Evolutionary conservation across 2,888 invertebrate genomes (phyloP).

Genomic region (Theristus sp.): DNA sequence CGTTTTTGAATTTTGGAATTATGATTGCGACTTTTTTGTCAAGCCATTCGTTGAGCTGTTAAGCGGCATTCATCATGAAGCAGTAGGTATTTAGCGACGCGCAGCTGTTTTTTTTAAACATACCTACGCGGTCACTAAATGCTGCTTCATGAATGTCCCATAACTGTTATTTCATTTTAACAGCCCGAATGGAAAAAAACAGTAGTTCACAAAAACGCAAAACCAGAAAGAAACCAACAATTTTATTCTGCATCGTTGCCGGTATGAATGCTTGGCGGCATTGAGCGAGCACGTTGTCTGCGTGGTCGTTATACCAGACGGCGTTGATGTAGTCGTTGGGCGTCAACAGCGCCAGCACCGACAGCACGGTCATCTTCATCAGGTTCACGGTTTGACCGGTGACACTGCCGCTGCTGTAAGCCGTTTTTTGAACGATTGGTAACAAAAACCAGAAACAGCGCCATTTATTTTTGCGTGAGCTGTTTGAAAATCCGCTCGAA

Average conservation of each 20-base stretch:
- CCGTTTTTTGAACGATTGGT: not conserved
- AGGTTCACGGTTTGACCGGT: slow-evolving; percentile 23
- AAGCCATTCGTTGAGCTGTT: not conserved
- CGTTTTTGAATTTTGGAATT: too few relatives aligned
- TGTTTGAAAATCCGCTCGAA: not conserved
- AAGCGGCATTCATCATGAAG: too few relatives aligned
- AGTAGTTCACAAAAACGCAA: too few relatives aligned
- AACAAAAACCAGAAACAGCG: too few relatives aligned
- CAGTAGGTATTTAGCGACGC: too few relatives aligned
- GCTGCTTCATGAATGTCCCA: too few relatives aligned
- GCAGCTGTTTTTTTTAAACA: too few relatives aligned
- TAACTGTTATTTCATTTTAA: too few relatives aligned
- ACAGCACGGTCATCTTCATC: slow-evolving; percentile 20
- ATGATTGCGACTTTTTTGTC: not conserved
- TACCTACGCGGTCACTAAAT: too few relatives aligned
- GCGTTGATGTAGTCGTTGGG: slow-evolving; percentile 26
- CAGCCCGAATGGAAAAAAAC: too few relatives aligned
- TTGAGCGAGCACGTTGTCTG: slow-evolving; percentile 6
- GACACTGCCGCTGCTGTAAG: slow-evolving; percentile 8
- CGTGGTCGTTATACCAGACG: slow-evolving; percentile 16
- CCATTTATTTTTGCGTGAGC: not conserved
- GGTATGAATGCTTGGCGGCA: slow-evolving; percentile 17
- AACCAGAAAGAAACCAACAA: slow-evolving; percentile 1
- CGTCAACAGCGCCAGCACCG: slow-evolving; percentile 20
- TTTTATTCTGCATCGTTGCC: slow-evolving; percentile 24